Base-by-base conservation (phyloP, 1,140 invertebrate genomes). In the Drosophila rufa region DNA sequence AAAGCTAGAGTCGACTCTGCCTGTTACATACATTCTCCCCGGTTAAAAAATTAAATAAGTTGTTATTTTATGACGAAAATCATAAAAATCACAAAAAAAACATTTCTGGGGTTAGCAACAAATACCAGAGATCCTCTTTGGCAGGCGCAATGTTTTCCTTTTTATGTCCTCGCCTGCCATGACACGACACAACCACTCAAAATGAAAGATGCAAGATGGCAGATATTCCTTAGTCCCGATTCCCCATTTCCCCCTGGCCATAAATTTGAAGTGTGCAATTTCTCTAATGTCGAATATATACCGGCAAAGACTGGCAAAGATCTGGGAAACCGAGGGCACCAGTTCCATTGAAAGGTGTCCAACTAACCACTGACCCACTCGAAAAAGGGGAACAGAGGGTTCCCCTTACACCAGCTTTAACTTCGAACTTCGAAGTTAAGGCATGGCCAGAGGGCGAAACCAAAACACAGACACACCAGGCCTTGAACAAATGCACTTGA, bases 201-300 rank as follows among this genome's bases (percentile, higher is more conserved):
- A 67, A 36, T 17, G 6, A 53, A 40, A 27, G 30, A 58, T 69
- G 56, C 40, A 66, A 56, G 40, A 42, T 59, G 75, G 15, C 43
- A 43, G 27, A 42, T 38, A 22, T 27, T 51, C 11, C 62, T 7
- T 25, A 43, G 58, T n/a, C 14, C 15, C 33, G 11, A n/a, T 30
- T 42, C 9, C 48, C 25, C 36, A 62, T 40, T 6, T 19, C 17
- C 17, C 17, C 19, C 55, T 50, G 30, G 43, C n/a, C 77, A 79
- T 79, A 79, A 79, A 67, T 80, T 50, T 61, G n/a, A 79, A 62
- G 57, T 74, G 76, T 79, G 53, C 75, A 61, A 57, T 66, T 80
- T 60, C 62, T 80, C 77, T 69, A 75, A 80, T 62, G 48, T 62
- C 40, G 33, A 48, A 59, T 30, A 40, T 3, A 45, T 3, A 45